These are phyloP conservation scores for Lamellibrachia columna DNA, from an alignment of 2,888 invertebrate genomes.

Conservation along the genomic window DNA sequence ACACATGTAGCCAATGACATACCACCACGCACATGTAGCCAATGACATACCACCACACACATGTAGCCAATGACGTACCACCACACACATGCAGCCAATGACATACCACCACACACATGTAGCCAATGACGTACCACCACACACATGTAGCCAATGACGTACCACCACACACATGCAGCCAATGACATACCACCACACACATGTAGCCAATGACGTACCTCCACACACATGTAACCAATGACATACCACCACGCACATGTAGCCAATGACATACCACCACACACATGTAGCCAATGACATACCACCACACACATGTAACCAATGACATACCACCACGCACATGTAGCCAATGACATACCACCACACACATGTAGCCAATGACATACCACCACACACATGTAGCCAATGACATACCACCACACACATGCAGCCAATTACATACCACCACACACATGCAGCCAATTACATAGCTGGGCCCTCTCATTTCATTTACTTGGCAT, in stretches of 20 bases:
- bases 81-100: not conserved
- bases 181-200: conserved; percentile 29
- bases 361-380: not conserved
- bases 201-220: conserved; percentile 29
- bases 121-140: conserved; percentile 36
- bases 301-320: not conserved
- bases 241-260: conserved; percentile 30
- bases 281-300: too few relatives aligned
- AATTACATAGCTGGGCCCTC: not conserved
- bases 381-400: conserved; percentile 30
- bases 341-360: conserved; percentile 30
- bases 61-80: conserved; percentile 30
- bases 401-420: conserved; percentile 30
- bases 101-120: conserved; percentile 29
- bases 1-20: conserved; percentile 30
- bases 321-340: conserved; percentile 29
- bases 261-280: too few relatives aligned
- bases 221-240: not conserved
- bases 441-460: not conserved
- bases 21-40: not conserved
- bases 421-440: conserved; percentile 38
- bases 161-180: not conserved
- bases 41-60: not conserved
- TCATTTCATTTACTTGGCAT: too few relatives aligned
- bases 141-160: too few relatives aligned